These are phyloP conservation scores for Siniperca obscura DNA, from an alignment of 2,797 vertebrate species.

Conservation along the genomic window DNA sequence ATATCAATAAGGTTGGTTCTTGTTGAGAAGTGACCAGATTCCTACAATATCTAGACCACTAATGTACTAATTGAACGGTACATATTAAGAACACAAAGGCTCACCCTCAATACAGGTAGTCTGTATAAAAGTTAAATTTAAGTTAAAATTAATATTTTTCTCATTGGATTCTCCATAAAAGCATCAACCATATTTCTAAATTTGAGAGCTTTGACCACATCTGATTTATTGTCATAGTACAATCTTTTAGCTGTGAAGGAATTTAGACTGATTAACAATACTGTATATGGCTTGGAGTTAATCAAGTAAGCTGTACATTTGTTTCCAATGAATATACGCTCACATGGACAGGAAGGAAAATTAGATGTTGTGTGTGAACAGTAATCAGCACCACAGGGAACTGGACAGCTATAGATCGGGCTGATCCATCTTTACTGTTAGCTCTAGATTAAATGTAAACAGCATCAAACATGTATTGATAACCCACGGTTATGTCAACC, in stretches of 20 bases:
- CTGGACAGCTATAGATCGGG: slow-evolving; percentile 5
- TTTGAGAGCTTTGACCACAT: neutral
- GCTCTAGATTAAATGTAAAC: slow-evolving; percentile 27
- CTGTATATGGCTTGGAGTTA: neutral
- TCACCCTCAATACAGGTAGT: no score
- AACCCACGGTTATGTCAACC: neutral
- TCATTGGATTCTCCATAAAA: neutral
- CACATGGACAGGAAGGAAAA: neutral
- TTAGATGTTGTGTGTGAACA: neutral
- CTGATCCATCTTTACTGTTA: slow-evolving; percentile 4
- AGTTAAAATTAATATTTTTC: neutral
- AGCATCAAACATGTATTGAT: neutral
- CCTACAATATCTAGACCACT: neutral
- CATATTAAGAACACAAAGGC: neutral
- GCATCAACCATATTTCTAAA: neutral
- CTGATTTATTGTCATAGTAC: neutral
- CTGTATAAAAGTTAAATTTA: neutral
- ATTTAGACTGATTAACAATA: slow-evolving; percentile 4
- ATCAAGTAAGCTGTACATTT: neutral
- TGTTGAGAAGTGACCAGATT: neutral
- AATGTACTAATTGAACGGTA: no score
- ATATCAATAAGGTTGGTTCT: neutral
- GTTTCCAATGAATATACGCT: neutral
- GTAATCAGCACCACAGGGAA: slow-evolving; percentile 2
- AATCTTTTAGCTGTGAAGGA: neutral